phyloP scores from a whole-genome alignment of 2,797 vertebrate species.

The Diplodus puntazzo region DNA sequence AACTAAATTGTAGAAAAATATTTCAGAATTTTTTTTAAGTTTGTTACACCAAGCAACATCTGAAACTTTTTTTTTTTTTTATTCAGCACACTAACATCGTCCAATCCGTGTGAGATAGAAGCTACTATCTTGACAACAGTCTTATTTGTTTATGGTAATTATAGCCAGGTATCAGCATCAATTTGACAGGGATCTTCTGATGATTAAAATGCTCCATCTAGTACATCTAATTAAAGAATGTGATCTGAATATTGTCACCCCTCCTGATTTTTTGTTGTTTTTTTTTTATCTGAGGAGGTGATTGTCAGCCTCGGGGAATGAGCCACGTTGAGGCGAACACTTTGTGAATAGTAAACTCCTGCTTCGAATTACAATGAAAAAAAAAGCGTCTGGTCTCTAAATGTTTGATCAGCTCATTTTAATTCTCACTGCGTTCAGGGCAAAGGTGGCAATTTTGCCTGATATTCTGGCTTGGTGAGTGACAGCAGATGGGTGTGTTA shows the following conservation, averaged over 20 bases:
- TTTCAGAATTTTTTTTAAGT: neutral
- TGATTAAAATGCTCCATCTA: conserved; percentile 21
- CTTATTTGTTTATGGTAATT: conserved; percentile 36
- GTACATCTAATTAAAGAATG: conserved; percentile 12
- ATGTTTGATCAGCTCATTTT: conserved; percentile 63
- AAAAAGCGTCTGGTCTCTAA: conserved; percentile 46
- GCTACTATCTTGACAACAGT: neutral
- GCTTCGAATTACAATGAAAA: conserved; percentile 24
- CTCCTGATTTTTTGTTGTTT: conserved; percentile 1
- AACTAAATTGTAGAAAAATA: no score
- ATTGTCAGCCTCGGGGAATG: conserved; percentile 11
- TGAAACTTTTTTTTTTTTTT: neutral
- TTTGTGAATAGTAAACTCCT: conserved; percentile 41
- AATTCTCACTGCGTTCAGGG: conserved; percentile 54
- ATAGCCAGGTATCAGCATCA: neutral
- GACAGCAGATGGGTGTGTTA: conserved; percentile 63
- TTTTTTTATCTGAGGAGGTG: conserved; percentile 5
- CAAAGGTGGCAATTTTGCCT: conserved; percentile 66
- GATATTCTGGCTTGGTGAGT: conserved; percentile 70
- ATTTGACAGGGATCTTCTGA: conserved; percentile 22
- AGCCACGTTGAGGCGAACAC: conserved; percentile 22
- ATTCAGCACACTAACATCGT: neutral
- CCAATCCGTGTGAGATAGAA: neutral
- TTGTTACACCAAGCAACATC: neutral
- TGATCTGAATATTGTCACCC: conserved; percentile 12